Evolutionary conservation across 2,888 invertebrate genomes (phyloP).

Genomic region (Tenthredo distinguenda): DNA sequence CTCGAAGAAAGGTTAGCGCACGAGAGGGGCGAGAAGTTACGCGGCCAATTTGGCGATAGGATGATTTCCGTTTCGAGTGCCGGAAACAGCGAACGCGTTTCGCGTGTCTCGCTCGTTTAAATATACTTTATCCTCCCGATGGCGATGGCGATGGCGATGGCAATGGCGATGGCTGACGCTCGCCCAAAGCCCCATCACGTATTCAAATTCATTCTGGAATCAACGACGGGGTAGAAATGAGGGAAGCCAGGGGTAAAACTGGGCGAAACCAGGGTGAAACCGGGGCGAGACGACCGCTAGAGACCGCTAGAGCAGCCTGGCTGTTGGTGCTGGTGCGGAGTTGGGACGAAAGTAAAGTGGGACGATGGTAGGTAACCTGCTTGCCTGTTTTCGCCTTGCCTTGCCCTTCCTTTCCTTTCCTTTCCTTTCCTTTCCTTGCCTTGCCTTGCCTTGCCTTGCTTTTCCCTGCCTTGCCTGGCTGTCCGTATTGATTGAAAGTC

Average conservation of each 20-base stretch:
- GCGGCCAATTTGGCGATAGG: conserved; percentile 46
- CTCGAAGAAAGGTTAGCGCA: conserved; percentile 22
- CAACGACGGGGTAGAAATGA: conserved; percentile 31
- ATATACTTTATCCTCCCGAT: conserved; percentile 42
- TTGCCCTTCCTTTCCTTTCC: neutral
- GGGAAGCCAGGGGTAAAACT: neutral
- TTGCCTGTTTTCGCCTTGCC: neutral
- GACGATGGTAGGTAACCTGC: neutral
- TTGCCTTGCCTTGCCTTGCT: neutral
- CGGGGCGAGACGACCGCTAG: conserved; percentile 21
- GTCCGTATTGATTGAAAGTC: conserved; percentile 51
- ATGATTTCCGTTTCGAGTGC: conserved; percentile 41
- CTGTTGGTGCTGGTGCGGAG: neutral
- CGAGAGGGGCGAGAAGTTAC: neutral
- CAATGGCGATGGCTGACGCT: neutral
- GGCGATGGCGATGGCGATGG: neutral
- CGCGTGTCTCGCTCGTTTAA: conserved; percentile 37
- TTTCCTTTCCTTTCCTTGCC: neutral
- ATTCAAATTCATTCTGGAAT: conserved; percentile 47
- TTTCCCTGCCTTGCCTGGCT: neutral
- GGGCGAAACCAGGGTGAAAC: conserved; percentile 13
- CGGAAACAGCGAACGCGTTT: conserved; percentile 41
- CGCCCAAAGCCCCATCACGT: conserved; percentile 40
- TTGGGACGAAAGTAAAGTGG: conserved; percentile 37
- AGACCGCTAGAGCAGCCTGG: conserved; percentile 33